Base-by-base conservation (phyloP, 1,140 invertebrate genomes). In the Ceratina australensis region DNA sequence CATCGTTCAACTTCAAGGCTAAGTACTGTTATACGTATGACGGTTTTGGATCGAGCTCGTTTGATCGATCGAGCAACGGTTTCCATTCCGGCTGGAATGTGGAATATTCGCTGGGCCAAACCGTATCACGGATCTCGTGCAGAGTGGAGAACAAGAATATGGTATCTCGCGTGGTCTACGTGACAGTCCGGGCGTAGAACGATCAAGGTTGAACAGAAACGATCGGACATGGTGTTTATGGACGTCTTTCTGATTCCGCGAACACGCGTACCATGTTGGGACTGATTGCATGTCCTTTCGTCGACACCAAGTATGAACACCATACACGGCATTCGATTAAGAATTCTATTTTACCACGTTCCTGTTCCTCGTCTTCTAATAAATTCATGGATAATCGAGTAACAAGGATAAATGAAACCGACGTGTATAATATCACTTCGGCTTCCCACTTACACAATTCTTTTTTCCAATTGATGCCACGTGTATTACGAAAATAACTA, bases 181-280 rank as follows among this genome's bases (percentile, higher is more conserved):
- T 80, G 79, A 80, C 67, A 52, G 12, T 15, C 13, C n/a, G 4
- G 3, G 18, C 67, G 67, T 78, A 72, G 52, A 59, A 57, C 60
- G 72, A 80, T 80, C 79, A 80, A 80, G 79, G 79, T 28, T 67
- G 61, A 1, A 42, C 22, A 24, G 24, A 52, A 61, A 66, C 22
- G 71, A 74, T 79, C 71, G 26, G 20, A 22, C n/a, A 49, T 12
- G 68, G 5, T 52, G 26, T 67, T 75, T 61, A 52, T 67, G 33
- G 60, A 49, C 22, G 15, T 47, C 42, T 26, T 15, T 65, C 54
- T 24, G 33, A 20, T 49, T 28, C 15, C 15, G 22, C 16, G 12
- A 4, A 28, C 33, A 16, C 24, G 10, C 67, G 26, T 67, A 13
- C 1, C 22, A 10, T 26, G 10, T 65, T 42, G 10, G 3, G 33